Conservation (phyloP, 1,140 invertebrate species). For the Zaprionus nigranus region DNA sequence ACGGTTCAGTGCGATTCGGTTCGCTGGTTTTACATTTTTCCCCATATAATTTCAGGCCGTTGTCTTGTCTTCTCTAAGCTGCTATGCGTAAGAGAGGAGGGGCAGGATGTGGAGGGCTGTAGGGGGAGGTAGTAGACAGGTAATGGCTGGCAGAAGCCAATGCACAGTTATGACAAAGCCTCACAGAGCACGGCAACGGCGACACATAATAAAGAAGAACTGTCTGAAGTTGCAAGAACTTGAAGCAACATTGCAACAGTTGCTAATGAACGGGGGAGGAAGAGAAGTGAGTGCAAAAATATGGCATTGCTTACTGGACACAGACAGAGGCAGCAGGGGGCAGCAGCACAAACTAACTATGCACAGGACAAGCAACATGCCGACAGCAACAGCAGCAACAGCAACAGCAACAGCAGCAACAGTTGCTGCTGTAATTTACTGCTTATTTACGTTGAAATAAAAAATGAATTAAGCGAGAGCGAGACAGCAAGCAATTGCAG, state of each 20-base stretch:
- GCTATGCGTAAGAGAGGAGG: background rate
- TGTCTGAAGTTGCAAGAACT: slow-evolving; percentile 29
- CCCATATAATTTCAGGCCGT: slow-evolving; percentile 47
- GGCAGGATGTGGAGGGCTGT: too few species aligned
- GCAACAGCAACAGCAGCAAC: slow-evolving; percentile 33
- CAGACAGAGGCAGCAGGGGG: slow-evolving; percentile 17
- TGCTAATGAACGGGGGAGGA: slow-evolving; percentile 27
- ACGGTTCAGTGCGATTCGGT: slow-evolving; percentile 50
- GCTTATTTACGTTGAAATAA: slow-evolving; percentile 78
- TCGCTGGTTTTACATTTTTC: slow-evolving; percentile 36
- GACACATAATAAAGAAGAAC: slow-evolving; percentile 45
- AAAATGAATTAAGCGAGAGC: slow-evolving; percentile 77
- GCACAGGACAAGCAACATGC: slow-evolving; percentile 46
- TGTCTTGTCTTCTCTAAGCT: slow-evolving; percentile 13
- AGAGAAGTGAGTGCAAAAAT: slow-evolving; percentile 41
- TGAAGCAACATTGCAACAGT: slow-evolving; percentile 21
- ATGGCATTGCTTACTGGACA: slow-evolving; percentile 41
- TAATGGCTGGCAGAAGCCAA: slow-evolving; percentile 57
- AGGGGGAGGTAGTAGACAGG: too few species aligned
- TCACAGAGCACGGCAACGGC: slow-evolving; percentile 9
- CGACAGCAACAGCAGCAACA: slow-evolving; percentile 26
- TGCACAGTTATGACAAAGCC: slow-evolving; percentile 66
- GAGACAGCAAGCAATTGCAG: slow-evolving; percentile 3
- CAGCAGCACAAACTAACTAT: slow-evolving; percentile 57
- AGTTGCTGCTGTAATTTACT: slow-evolving; percentile 70